These are phyloP conservation scores for Sebastiscus tertius DNA, from an alignment of 2,797 vertebrate genomes.

Conservation along the genomic window DNA sequence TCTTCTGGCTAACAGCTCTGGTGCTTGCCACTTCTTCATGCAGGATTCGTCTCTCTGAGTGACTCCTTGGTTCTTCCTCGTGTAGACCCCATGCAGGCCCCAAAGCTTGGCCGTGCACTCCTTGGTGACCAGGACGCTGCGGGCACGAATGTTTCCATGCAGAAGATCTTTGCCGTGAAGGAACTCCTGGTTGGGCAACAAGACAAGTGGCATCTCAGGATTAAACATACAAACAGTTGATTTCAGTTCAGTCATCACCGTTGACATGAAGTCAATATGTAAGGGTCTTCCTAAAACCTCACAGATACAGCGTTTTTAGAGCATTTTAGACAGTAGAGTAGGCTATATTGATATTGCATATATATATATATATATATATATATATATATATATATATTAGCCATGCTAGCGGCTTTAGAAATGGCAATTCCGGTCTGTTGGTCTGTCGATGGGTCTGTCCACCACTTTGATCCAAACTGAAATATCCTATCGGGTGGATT, in stretches of 20 bases:
- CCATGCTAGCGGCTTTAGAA: too few species aligned
- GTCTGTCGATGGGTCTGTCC: background rate
- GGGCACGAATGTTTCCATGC: slow-evolving; percentile 91
- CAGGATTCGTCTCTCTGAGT: slow-evolving; percentile 68
- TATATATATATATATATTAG: too few species aligned
- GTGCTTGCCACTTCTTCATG: slow-evolving; percentile 92
- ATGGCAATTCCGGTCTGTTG: too few species aligned
- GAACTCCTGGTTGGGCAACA: slow-evolving; percentile 82
- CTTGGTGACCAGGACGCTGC: slow-evolving; percentile 86
- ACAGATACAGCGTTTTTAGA: background rate
- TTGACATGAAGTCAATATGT: background rate
- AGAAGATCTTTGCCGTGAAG: slow-evolving; percentile 89
- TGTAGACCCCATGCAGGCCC: slow-evolving; percentile 87
- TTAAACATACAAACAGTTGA: background rate
- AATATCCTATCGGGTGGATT: background rate
- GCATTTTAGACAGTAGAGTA: too few species aligned
- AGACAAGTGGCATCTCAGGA: background rate
- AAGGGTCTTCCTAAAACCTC: background rate
- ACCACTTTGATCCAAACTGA: background rate
- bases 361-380: too few species aligned
- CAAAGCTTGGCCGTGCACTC: slow-evolving; percentile 89
- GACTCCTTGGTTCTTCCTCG: slow-evolving; percentile 67
- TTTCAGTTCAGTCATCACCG: background rate
- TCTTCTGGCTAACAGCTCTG: slow-evolving; percentile 87
- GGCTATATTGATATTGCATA: too few species aligned